Base-by-base conservation (phyloP, 2,888 invertebrate species). In the Eilema griseolum region DNA sequence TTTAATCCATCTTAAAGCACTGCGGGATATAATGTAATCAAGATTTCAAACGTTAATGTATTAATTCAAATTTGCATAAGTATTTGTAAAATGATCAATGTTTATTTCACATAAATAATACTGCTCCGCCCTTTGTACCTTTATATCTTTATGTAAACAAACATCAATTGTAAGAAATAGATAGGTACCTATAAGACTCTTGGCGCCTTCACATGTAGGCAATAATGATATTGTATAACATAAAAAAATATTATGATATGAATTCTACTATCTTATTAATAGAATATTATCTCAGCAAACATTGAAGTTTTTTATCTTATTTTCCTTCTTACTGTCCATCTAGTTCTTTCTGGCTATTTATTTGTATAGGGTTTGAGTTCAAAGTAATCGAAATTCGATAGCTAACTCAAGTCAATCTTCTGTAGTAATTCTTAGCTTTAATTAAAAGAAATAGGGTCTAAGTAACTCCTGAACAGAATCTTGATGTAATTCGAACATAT, bases 11-110 rank as follows among this genome's bases (percentile, higher is more conserved):
- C 60, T 69, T 2, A 33, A 24, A 23, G 3, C 74, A 23, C 78
- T 46, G 33, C 72, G 70, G 80, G 82, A 68, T 67, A 26, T 71
- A 72, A 56, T 66, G 28, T 59, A 82, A 82, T 81, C 69, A 77
- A 70, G 61, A 62, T 69, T 59, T 71, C 76, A 76, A 76, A 70
- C 62, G 66, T 70, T 71, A 61, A 76, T 74, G 70, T 66, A 76
- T 74, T 74, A 70, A 75, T 80, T 73, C 69, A 72, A 71, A 78
- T 78, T 78, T 78, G 80, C 82, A 81, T 80, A 78, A 66, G 75
- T 73, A 77, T 72, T 66, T 65, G 76, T 80, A 66, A 57, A 67
- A 62, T 78, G 80, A 78, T 79, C 69, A 73, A 70, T 46, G 52
- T 46, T 72, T 61, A 76, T 71, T 56, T 52, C 52, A 61, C 41